phyloP scores from a whole-genome alignment of 2,113 vertebrate genomes.

The Chionomys nivalis region DNA sequence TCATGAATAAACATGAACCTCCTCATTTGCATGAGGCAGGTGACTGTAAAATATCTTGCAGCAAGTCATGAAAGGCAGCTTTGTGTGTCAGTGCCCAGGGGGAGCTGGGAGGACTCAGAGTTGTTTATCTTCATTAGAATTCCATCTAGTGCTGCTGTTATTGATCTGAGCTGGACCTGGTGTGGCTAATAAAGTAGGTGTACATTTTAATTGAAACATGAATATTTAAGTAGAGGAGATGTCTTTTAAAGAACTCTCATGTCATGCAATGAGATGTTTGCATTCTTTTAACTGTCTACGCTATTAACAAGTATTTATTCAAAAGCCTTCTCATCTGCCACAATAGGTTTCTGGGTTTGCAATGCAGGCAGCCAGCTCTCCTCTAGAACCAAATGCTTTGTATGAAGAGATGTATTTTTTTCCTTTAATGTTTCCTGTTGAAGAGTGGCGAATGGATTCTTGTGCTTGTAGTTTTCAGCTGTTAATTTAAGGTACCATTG shows the following conservation, averaged over 20 bases:
- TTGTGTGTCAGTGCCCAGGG: slow-evolving; percentile 56
- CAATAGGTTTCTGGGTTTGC: slow-evolving; percentile 5
- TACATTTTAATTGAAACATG: slow-evolving; percentile 72
- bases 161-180: slow-evolving; percentile 65
- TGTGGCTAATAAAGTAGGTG: slow-evolving; percentile 69
- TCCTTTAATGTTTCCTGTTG: background rate
- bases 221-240: slow-evolving; percentile 57
- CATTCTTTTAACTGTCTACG: slow-evolving; percentile 51
- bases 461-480: background rate
- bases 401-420: slow-evolving; percentile 37
- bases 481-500: background rate
- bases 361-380: background rate
- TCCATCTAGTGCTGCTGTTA: slow-evolving; percentile 60
- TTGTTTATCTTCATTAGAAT: slow-evolving; percentile 78
- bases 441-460: background rate
- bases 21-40: slow-evolving; percentile 78
- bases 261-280: slow-evolving; percentile 49
- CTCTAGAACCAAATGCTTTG: background rate
- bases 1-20: slow-evolving; percentile 77
- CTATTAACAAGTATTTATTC: slow-evolving; percentile 60
- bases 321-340: slow-evolving; percentile 44
- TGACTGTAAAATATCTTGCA: slow-evolving; percentile 78
- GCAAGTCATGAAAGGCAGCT: slow-evolving; percentile 76
- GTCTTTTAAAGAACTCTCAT: slow-evolving; percentile 55
- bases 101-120: background rate